phyloP scores from a whole-genome alignment of 2,797 vertebrate species.

The Rhinogobio ventralis region DNA sequence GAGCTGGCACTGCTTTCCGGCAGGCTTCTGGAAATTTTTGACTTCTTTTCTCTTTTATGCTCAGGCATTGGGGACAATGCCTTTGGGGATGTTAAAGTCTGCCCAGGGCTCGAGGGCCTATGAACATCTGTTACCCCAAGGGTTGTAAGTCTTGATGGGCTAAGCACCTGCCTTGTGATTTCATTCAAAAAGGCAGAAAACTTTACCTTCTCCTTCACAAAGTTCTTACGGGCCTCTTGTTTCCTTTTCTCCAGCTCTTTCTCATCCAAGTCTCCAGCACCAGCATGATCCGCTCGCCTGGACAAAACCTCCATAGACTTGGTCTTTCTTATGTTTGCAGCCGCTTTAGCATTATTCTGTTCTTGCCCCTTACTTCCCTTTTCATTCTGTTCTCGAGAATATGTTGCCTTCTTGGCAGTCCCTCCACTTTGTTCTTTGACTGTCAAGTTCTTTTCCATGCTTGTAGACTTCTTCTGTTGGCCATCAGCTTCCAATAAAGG shows the following conservation, averaged over 20 bases:
- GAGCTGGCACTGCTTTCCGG: conserved; percentile 68
- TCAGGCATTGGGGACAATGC: conserved; percentile 56
- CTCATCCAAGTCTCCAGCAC: conserved; percentile 60
- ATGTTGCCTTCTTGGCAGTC: conserved; percentile 51
- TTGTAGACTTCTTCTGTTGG: conserved; percentile 53
- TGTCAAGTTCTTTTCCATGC: conserved; percentile 53
- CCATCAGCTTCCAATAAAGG: conserved; percentile 67
- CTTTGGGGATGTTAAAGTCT: conserved; percentile 47
- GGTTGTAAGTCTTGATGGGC: conserved; percentile 81
- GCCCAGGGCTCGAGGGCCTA: conserved; percentile 64
- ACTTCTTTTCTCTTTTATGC: conserved; percentile 55
- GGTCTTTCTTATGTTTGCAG: conserved; percentile 75
- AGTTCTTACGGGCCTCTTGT: conserved; percentile 68
- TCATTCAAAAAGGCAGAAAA: conserved; percentile 87
- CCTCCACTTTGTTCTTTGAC: conserved; percentile 53
- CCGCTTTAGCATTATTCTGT: conserved; percentile 17
- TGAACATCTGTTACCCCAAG: conserved; percentile 79
- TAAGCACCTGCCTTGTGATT: conserved; percentile 86
- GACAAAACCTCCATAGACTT: conserved; percentile 82
- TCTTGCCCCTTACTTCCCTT: conserved; percentile 64
- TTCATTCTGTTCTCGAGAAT: conserved; percentile 39
- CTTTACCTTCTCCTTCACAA: conserved; percentile 80
- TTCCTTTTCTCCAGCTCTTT: conserved; percentile 66
- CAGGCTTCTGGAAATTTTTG: conserved; percentile 53
- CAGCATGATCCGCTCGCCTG: conserved; percentile 56